phyloP scores from a whole-genome alignment of 2,113 vertebrate genomes.

The Toxostoma redivivum region DNA sequence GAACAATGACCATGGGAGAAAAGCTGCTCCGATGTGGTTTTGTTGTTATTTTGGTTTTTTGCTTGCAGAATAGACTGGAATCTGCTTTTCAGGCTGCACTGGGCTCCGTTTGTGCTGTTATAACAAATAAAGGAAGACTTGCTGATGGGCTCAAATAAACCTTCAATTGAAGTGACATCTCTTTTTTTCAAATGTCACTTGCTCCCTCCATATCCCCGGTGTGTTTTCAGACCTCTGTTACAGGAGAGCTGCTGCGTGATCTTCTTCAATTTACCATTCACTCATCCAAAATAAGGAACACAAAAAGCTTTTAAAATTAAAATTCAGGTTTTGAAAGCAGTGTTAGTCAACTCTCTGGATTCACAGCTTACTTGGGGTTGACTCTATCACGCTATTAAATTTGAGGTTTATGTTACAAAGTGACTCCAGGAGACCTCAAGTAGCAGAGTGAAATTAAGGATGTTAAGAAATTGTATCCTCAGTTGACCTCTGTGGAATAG shows the following conservation, averaged over 20 bases:
- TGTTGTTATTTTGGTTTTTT: constrained; percentile 59
- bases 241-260: background rate
- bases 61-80: constrained; percentile 53
- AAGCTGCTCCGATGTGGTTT: constrained; percentile 53
- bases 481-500: background rate
- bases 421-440: background rate
- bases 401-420: background rate
- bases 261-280: background rate
- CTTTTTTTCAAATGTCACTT: constrained; percentile 41
- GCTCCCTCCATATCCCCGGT: background rate
- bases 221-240: background rate
- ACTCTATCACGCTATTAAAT: background rate
- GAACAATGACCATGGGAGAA: constrained; percentile 59
- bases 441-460: background rate
- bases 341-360: background rate
- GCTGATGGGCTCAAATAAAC: constrained; percentile 54
- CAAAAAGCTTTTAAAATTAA: constrained; percentile 12
- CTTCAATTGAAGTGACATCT: constrained; percentile 53
- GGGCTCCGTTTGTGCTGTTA: constrained; percentile 24
- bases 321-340: background rate
- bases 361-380: background rate
- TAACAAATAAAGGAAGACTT: constrained; percentile 50
- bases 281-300: background rate
- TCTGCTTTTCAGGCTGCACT: constrained; percentile 32
- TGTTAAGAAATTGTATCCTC: background rate